Percentiles rank a stretch among this genome's conserved stretches.
Conservation (phyloP, 1,140 invertebrate species). For the Eriosoma lanigerum region DNA sequence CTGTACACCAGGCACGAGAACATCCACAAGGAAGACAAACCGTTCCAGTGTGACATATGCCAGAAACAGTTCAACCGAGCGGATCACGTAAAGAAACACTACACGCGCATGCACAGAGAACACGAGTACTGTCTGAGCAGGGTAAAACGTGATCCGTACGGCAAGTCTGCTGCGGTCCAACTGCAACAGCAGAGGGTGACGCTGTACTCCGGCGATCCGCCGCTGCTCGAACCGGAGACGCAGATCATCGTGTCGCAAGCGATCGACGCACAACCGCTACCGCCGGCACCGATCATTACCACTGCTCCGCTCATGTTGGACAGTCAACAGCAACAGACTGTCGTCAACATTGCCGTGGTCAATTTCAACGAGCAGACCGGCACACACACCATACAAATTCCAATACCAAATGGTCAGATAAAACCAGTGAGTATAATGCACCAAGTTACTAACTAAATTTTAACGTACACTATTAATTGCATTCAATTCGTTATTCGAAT, state of each 20-base stretch:
- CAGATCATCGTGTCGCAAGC: conserved; percentile 27
- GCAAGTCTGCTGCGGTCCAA: neutral
- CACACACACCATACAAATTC: conserved; percentile 42
- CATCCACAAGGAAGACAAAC: conserved; percentile 91
- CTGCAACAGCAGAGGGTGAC: conserved; percentile 33
- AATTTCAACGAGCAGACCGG: conserved; percentile 48
- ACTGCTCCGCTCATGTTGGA: conserved; percentile 14
- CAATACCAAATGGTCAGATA: conserved; percentile 37
- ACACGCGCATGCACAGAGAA: conserved; percentile 84
- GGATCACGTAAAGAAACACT: conserved; percentile 95
- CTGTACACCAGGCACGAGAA: conserved; percentile 94
- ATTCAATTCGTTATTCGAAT: too few species aligned
- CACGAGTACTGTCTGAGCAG: conserved; percentile 81
- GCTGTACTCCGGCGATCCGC: conserved; percentile 39
- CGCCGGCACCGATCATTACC: neutral
- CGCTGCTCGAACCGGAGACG: conserved; percentile 10
- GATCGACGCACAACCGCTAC: conserved; percentile 7
- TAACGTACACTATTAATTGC: too few species aligned
- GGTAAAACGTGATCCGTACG: conserved; percentile 64
- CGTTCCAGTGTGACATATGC: conserved; percentile 89
- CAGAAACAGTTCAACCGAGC: conserved; percentile 89
- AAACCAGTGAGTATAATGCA: conserved; percentile 45
- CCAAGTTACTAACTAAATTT: too few species aligned
- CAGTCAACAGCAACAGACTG: conserved; percentile 45
- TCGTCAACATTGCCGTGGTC: conserved; percentile 46